Conservation (phyloP, 1,140 invertebrate genomes). For the Cyrtorhinus lividipennis region DNA sequence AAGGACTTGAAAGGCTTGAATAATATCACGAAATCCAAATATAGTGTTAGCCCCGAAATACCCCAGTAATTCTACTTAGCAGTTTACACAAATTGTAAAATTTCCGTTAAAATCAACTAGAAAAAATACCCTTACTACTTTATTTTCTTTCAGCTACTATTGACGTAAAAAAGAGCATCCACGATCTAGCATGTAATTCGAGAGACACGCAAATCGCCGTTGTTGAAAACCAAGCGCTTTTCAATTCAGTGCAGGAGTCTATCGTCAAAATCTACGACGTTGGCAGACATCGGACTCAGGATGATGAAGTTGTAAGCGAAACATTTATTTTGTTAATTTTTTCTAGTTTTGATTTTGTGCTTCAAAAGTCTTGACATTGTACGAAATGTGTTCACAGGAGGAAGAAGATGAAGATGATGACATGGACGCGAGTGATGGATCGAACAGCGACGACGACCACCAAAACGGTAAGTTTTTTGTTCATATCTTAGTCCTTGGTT, state of each 20-base stretch:
- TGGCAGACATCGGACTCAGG: constrained; percentile 50
- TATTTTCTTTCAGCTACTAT: constrained; percentile 65
- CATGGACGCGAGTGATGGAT: constrained; percentile 33
- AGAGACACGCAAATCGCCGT: constrained; percentile 66
- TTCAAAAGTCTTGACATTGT: too few relatives aligned
- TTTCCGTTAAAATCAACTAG: too few relatives aligned
- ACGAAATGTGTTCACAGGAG: too few relatives aligned
- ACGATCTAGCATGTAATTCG: constrained; percentile 54
- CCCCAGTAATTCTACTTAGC: too few relatives aligned
- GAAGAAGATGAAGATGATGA: constrained; percentile 54
- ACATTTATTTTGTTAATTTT: constrained; percentile 11
- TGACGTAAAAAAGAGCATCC: constrained; percentile 72
- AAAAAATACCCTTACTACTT: too few relatives aligned
- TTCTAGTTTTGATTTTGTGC: too few relatives aligned
- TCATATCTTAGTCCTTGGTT: too few relatives aligned
- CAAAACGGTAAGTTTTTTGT: constrained; percentile 23
- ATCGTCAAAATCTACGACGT: constrained; percentile 71
- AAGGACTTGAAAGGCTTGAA: too few relatives aligned
- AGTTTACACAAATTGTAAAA: too few relatives aligned
- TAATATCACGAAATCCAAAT: too few relatives aligned
- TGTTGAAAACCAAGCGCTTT: constrained; percentile 65
- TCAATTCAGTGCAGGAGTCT: constrained; percentile 63
- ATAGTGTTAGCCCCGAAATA: too few relatives aligned
- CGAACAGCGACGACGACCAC: constrained; percentile 34
- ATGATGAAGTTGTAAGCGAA: constrained; percentile 49